Evolutionary conservation across 2,888 invertebrate species (phyloP), one percentile per base, ranked within the genome.

Genomic region (Cynaeus angustus): DNA sequence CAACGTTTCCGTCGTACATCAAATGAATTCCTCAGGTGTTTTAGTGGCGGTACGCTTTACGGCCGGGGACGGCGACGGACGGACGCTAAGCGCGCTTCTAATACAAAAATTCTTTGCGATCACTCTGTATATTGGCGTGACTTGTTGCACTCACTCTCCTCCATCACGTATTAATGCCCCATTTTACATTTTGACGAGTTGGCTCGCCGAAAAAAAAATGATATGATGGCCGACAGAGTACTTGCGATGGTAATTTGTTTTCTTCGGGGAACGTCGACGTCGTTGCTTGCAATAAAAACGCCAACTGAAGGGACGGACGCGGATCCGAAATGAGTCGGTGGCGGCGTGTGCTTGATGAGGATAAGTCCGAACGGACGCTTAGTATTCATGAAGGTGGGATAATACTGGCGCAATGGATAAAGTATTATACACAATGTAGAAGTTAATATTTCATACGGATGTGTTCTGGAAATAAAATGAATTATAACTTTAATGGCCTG

Each of bases 11-110:
- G 67, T 30, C 70, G 70, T 70, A 66, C 73, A 76, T 75, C 75
- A 74, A 75, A 79, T 78, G 77, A 77, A 78, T 78, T 78, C 76
- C 78, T 78, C 77, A 78, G 79, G 79, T 79, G 78, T 77, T 77
- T 77, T 77, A 77, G 74, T 56, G 56, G 66, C 71, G 77, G 70
- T 65, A 68, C 70, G 68, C 70, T 76, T 76, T 77, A 77, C 78
- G 68, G 68, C 72, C 74, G 53, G n/a, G n/a, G n/a, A 21, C 46
- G 52, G 12, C 38, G 50, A 37, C 62, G 43, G 13, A 30, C 48
- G 37, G 62, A 50, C n/a, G 45, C 48, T 41, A 28, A 28, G 4
- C 28, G 28, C 28, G 28, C 33, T 4, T 4, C 21, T 1, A 4
- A 4, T 1, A 21, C 21, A 21, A 4, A 21, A 1, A 21, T 21